These are phyloP conservation scores for Gobio gobio DNA, from an alignment of 2,113 vertebrate genomes.

Conservation along the genomic window DNA sequence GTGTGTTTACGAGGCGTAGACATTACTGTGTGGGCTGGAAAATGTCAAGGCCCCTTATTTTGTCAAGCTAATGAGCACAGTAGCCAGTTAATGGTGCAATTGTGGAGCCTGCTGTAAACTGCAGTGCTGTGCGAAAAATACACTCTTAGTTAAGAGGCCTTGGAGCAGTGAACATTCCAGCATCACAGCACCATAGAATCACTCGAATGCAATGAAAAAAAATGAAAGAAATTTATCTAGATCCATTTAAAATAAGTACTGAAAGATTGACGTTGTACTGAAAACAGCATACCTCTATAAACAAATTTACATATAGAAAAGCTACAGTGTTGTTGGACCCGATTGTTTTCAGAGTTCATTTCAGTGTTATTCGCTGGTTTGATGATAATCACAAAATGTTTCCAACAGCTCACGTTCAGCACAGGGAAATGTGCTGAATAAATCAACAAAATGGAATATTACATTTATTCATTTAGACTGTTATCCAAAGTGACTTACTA, in stretches of 20 bases:
- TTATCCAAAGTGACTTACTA: neutral
- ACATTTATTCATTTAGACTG: conserved; percentile 2
- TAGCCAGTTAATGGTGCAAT: conserved; percentile 46
- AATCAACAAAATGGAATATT: neutral
- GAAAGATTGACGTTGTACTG: neutral
- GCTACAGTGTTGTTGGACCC: neutral
- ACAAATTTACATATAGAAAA: conserved; percentile 5
- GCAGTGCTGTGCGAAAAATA: conserved; percentile 35
- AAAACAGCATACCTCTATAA: neutral
- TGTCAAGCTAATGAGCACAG: conserved; percentile 52
- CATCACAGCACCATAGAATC: neutral
- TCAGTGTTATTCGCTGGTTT: conserved; percentile 10
- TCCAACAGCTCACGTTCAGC: neutral
- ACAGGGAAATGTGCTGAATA: conserved; percentile 12
- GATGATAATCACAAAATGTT: conserved; percentile 28
- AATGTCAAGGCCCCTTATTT: conserved; percentile 53
- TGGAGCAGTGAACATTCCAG: neutral
- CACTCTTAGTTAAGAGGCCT: conserved; percentile 35
- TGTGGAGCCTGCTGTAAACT: conserved; percentile 36
- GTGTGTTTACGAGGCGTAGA: conserved; percentile 17
- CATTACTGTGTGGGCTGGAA: conserved; percentile 52
- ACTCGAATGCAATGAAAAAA: neutral
- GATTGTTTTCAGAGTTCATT: conserved; percentile 30
- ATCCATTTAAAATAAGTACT: neutral
- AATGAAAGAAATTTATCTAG: neutral